These are phyloP conservation scores for Prosapia bicincta DNA, from an alignment of 2,888 invertebrate species.

Conservation along the genomic window DNA sequence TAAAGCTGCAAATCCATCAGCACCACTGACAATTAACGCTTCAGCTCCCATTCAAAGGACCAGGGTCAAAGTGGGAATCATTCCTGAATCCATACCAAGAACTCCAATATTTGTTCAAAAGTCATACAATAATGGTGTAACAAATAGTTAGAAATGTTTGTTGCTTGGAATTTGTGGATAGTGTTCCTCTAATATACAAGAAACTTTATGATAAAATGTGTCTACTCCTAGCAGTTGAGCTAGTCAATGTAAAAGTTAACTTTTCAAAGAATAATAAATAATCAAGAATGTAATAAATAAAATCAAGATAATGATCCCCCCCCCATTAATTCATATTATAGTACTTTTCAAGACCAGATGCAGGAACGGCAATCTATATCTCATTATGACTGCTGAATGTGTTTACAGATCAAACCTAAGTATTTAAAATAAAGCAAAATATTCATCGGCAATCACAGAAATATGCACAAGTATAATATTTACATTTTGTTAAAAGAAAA, in stretches of 20 bases:
- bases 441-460: too few species aligned
- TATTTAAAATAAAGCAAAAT: too few species aligned
- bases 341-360: too few species aligned
- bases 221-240: not conserved
- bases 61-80: conserved; percentile 23
- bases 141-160: conserved; percentile 11
- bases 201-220: not conserved
- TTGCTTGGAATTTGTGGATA: not conserved
- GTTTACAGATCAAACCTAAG: too few species aligned
- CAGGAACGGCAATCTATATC: too few species aligned
- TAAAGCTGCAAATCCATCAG: not conserved
- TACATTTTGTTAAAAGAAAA: too few species aligned
- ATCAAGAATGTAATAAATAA: too few species aligned
- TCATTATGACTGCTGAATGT: too few species aligned
- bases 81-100: conserved; percentile 28
- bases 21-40: conserved; percentile 10
- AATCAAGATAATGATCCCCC: too few species aligned
- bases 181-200: not conserved
- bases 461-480: too few species aligned
- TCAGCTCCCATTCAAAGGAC: conserved; percentile 24
- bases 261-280: too few species aligned
- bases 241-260: not conserved
- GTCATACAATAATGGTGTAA: conserved; percentile 19
- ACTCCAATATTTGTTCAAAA: conserved; percentile 30
- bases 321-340: too few species aligned